These are phyloP conservation scores for Brienomyrus longianalis DNA, from an alignment of 2,113 vertebrate species.

Conservation along the genomic window DNA sequence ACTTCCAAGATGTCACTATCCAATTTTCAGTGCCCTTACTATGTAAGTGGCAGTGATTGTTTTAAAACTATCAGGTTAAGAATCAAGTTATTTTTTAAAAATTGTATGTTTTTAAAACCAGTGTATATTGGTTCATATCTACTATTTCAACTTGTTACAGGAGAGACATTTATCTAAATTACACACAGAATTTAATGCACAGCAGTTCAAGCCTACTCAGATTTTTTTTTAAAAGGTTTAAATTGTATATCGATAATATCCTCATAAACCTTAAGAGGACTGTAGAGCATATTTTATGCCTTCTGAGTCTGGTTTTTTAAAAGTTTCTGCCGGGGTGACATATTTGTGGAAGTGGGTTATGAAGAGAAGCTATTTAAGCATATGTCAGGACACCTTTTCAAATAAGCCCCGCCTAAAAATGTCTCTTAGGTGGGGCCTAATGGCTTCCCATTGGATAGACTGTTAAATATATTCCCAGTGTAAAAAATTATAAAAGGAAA, in stretches of 20 bases:
- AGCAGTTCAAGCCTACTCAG: constrained; percentile 51
- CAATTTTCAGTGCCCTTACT: background rate
- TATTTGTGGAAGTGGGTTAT: background rate
- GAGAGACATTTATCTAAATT: constrained; percentile 26
- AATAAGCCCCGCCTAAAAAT: background rate
- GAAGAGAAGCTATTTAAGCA: background rate
- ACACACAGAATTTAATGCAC: constrained; percentile 42
- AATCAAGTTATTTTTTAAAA: background rate
- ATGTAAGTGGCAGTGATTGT: constrained; percentile 8
- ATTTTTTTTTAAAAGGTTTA: constrained; percentile 35
- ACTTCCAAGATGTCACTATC: background rate
- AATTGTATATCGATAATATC: constrained; percentile 51
- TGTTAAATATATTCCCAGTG: constrained; percentile 44
- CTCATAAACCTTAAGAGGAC: constrained; percentile 42
- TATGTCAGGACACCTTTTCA: constrained; percentile 12
- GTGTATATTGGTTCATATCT: constrained; percentile 37
- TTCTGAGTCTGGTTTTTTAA: constrained; percentile 48
- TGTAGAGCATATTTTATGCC: constrained; percentile 58
- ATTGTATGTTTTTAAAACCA: constrained; percentile 9
- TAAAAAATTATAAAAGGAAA: constrained; percentile 44
- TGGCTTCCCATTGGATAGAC: constrained; percentile 9
- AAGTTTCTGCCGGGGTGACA: constrained; percentile 33
- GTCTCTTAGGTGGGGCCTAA: background rate
- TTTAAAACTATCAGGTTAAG: constrained; percentile 7
- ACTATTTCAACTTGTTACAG: constrained; percentile 50